Conservation (phyloP, 2,888 invertebrate species). For the Mantis religiosa region DNA sequence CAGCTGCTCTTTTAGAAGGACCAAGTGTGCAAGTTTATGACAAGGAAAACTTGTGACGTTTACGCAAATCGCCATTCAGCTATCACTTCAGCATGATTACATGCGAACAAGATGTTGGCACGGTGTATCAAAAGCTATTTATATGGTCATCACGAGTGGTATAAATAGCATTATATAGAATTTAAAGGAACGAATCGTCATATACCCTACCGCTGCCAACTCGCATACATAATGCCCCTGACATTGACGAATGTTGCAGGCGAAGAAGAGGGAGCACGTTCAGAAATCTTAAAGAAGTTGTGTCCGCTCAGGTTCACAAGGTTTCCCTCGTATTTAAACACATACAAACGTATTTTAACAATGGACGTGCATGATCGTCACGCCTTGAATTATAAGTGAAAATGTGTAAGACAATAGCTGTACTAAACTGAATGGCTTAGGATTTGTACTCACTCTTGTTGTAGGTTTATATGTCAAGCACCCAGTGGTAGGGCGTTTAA, state of each 20-base stretch:
- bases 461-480: no score
- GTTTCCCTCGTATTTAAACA: no score
- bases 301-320: no score
- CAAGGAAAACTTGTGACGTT: not conserved
- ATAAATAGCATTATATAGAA: not conserved
- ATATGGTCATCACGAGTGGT: not conserved
- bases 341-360: no score
- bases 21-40: not conserved
- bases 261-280: not conserved
- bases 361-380: no score
- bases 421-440: no score
- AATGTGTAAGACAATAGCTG: no score
- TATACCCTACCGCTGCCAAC: not conserved
- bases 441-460: no score
- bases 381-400: no score
- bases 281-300: not conserved
- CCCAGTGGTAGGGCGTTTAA: no score
- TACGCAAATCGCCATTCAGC: not conserved
- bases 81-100: not conserved
- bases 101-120: not conserved
- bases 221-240: not conserved
- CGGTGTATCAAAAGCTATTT: not conserved
- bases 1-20: not conserved
- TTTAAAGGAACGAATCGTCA: not conserved
- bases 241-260: not conserved